A percentile compares a stretch with the other conserved stretches of the same genome.
These are phyloP conservation scores for Anneissia japonica DNA, from an alignment of 35 echinoderm and acorn worm genomes.

Conservation along the genomic window DNA sequence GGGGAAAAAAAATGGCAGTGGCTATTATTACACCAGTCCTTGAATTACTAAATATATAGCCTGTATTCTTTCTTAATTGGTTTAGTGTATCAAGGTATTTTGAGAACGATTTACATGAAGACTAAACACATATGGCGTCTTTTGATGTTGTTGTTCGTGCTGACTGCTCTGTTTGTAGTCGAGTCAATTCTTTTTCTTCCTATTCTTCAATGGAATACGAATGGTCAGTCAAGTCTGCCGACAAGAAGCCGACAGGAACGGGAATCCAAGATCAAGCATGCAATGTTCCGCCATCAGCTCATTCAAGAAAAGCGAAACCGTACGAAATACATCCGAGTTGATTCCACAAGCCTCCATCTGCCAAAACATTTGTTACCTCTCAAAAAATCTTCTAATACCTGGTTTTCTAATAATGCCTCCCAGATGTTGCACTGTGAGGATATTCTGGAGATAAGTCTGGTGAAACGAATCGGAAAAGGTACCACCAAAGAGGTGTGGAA, in stretches of 20 bases:
- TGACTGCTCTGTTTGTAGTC: background rate
- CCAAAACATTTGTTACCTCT: background rate
- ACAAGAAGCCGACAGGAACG: background rate
- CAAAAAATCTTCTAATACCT: background rate
- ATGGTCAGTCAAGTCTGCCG: background rate
- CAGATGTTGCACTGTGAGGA: background rate
- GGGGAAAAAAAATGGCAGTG: too few relatives aligned
- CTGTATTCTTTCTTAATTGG: too few relatives aligned
- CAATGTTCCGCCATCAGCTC: background rate
- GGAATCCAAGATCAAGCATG: background rate
- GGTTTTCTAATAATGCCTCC: background rate
- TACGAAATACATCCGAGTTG: background rate
- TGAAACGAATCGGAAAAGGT: conserved; percentile 41
- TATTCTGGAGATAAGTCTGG: background rate
- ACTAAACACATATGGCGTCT: background rate
- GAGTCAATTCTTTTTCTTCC: background rate
- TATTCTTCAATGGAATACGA: background rate
- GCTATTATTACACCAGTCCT: too few relatives aligned
- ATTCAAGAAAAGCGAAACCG: background rate
- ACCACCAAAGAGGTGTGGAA: conserved; percentile 76
- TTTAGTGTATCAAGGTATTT: too few relatives aligned
- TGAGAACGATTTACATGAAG: too few relatives aligned
- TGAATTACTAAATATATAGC: too few relatives aligned
- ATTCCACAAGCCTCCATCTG: background rate
- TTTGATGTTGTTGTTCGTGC: background rate